Evolutionary conservation across 2,888 invertebrate species (phyloP), one percentile per base, ranked within the genome.

Genomic region (Clitarchus hookeri): DNA sequence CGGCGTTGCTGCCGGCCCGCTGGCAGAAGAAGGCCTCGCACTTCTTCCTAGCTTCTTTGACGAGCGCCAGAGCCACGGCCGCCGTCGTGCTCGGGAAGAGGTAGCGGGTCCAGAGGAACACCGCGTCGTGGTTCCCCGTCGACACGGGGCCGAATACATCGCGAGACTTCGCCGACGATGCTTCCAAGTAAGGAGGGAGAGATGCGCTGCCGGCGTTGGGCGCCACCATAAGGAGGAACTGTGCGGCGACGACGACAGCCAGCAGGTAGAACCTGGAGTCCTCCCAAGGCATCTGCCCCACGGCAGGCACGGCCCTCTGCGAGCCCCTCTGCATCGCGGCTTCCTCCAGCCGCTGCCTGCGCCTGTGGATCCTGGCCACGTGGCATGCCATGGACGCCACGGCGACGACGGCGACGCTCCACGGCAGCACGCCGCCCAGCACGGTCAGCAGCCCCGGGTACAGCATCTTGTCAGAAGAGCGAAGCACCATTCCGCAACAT

Each of bases 21-120:
- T 89, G 90, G 82, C 89, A 89, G 19, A 90, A 87, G 25, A 90
- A 87, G 2, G 86, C 85, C 48, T 87, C 87, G 79, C 89, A 88
- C 83, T 89, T 90, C 36, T 86, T 87, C 53, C 90, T 86, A 6
- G 90, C 88, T n/a, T 90, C 90, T 84, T 89, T 89, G 23, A 89
- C 85, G 27, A 88, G 87, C 0, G 86, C 54, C n/a, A 90, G 88
- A 19, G 89, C 88, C 4, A 89, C 48, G 25, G 89, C 82, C 0
- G 90, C 89, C 44, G 88, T 88, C 0, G 89, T 4, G n/a, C 89
- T 87, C 25, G 88, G 86, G 86, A 88, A 89, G 1, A 88, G 53
- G 83, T 88, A 90, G 25, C 89, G 87, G 12, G 89, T 87, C 90
- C 90, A 90, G 0, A 89, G 88, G 48, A 90, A 89, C 16, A 88